A percentile compares a stretch with the other conserved stretches of the same genome.
Evolutionary conservation across 2,113 vertebrate species (phyloP).

Genomic region (Xiphophorus couchianus): DNA sequence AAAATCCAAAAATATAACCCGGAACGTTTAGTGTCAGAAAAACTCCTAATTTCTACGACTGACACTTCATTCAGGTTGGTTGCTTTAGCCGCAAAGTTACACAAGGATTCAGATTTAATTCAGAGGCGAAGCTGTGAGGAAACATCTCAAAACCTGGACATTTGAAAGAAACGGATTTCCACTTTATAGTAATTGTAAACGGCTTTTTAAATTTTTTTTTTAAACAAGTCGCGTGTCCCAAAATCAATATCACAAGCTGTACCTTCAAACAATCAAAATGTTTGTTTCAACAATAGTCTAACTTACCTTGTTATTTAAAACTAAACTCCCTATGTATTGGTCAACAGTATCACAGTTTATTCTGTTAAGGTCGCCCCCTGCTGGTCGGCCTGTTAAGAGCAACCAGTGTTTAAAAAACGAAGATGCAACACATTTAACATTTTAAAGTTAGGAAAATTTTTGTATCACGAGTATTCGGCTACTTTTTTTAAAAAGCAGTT

Average conservation of each 20-base stretch:
- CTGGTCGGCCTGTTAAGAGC: conserved; percentile 5
- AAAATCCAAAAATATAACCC: background rate
- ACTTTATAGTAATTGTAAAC: background rate
- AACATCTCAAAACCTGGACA: background rate
- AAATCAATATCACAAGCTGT: no score
- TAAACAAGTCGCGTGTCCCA: no score
- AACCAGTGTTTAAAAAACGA: background rate
- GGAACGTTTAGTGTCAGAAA: background rate
- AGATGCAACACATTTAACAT: background rate
- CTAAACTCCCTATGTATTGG: no score
- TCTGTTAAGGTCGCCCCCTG: conserved; percentile 36
- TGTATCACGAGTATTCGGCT: no score
- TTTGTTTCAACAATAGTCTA: background rate
- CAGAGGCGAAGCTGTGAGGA: background rate
- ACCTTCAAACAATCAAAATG: background rate
- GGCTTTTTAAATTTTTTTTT: no score
- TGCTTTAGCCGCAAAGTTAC: background rate
- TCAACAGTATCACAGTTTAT: background rate
- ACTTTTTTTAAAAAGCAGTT: no score
- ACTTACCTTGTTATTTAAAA: no score
- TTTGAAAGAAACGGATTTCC: background rate
- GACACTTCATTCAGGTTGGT: background rate
- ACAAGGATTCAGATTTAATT: no score
- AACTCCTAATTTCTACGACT: background rate
- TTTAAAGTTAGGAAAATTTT: no score